A percentile compares a stretch with the other conserved stretches of the same genome.
phyloP scores from a whole-genome alignment of 2,797 vertebrate genomes.

The Helicolenus hilgendorfi region DNA sequence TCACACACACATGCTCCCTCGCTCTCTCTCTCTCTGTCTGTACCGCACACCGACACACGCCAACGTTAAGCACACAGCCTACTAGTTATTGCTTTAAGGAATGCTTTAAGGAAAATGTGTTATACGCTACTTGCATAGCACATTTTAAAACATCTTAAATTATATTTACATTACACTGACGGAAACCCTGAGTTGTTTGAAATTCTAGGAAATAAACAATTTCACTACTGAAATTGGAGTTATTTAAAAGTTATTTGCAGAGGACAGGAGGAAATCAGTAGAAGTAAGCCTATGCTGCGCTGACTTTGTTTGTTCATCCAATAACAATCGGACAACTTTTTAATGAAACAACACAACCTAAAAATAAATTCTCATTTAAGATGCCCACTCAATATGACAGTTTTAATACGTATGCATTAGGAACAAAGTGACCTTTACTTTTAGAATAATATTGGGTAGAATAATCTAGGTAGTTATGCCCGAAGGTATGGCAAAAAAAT shows the following conservation, averaged over 20 bases:
- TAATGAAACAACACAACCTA: not conserved
- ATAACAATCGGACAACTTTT: not conserved
- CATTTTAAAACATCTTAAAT: too few species aligned
- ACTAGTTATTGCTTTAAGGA: too few species aligned
- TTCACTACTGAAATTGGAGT: not conserved
- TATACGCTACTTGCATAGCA: too few species aligned
- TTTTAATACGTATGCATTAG: not conserved
- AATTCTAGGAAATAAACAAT: not conserved
- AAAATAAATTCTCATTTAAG: not conserved
- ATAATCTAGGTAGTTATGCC: not conserved
- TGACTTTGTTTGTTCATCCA: not conserved
- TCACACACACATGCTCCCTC: too few species aligned
- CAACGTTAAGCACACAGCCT: too few species aligned
- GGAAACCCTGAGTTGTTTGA: not conserved
- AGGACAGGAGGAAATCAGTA: not conserved
- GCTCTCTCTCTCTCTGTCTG: too few species aligned
- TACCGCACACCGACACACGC: too few species aligned
- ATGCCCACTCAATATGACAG: not conserved
- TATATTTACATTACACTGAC: not conserved
- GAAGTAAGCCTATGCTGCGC: not conserved
- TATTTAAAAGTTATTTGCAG: not conserved
- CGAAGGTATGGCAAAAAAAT: not conserved
- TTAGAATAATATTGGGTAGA: not conserved
- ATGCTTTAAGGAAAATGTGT: too few species aligned
- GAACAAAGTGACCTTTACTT: not conserved